Evolutionary conservation across 2,888 invertebrate genomes (phyloP), one percentile per base, ranked within the genome.

Genomic region (Eupithecia pulchellata): DNA sequence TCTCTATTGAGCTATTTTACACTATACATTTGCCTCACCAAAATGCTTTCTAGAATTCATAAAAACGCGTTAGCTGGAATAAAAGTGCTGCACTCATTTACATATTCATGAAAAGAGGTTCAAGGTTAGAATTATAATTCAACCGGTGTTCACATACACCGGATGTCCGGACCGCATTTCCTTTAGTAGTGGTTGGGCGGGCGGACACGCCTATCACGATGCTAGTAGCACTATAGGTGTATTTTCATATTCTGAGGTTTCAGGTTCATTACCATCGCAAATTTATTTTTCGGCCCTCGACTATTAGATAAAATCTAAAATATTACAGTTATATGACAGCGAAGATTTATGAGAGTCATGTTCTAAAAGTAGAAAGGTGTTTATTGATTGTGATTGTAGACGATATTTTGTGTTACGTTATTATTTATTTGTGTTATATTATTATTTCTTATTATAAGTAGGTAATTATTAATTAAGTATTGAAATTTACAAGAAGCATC

Each of bases 81-180:
- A 61, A 61, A 61, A 32, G 20, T 61, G 34, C 61, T 61, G 61
- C 36, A 36, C 36, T 64, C 47, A 68, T 47, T 52, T 36, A 47
- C 68, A 66, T 64, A 69, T 68, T 65, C 64, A 64, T 67, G 32
- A 69, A 72, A 72, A 64, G 39, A 79, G 77, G 82, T 86, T 87
- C 89, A 91, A 86, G 89, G 91, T 74, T 76, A 11, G 72, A 47
- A 77, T 78, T 80, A 77, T 80, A 81, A 84, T 81, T 61, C 78
- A 80, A 82, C 81, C 77, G 76, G 78, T 69, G 76, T 80, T 86
- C 82, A 81, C 71, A 84, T 83, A 86, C 82, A 83, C 80, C 77
- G 91, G 89, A 90, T 61, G 77, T 92, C 91, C 92, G 91, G 85
- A 80, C 85, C 84, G 83, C 84, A 84, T 88, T 91, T 84, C 85